Evolutionary conservation across 2,797 vertebrate species (phyloP).

Genomic region (Pterois miles): DNA sequence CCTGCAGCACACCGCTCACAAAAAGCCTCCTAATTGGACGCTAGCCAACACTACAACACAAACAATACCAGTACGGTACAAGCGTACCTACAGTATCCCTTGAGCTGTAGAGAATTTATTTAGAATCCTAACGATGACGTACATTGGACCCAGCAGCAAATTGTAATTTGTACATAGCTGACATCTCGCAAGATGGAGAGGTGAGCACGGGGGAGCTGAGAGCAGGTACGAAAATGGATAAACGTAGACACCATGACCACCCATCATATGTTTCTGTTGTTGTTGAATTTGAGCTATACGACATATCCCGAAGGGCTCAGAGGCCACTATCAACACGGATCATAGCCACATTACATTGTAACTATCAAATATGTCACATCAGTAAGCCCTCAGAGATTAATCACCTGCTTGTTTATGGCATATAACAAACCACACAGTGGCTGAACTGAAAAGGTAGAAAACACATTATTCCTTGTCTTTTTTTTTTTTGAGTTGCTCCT

Average conservation of each 20-base stretch:
- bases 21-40: constrained; percentile 64
- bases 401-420: background rate
- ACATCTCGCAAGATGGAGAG: background rate
- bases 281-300: background rate
- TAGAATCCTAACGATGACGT: constrained; percentile 43
- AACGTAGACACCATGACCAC: background rate
- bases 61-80: background rate
- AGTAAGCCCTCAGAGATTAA: background rate
- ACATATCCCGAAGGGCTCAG: background rate
- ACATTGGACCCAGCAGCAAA: constrained; percentile 36
- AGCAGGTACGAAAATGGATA: background rate
- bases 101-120: background rate
- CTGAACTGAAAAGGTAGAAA: background rate
- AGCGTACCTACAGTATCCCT: background rate
- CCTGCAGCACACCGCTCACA: constrained; percentile 39
- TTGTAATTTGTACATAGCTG: constrained; percentile 9
- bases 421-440: background rate
- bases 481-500: background rate
- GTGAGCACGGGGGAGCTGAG: background rate
- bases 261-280: background rate
- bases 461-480: background rate
- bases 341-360: background rate
- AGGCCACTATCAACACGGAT: background rate
- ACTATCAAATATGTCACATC: background rate
- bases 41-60: constrained; percentile 21